Percentiles rank a stretch among this genome's conserved stretches.
phyloP scores from a whole-genome alignment of 53 echinoderm and acorn worm species.

The Mesocentrotus franciscanus region DNA sequence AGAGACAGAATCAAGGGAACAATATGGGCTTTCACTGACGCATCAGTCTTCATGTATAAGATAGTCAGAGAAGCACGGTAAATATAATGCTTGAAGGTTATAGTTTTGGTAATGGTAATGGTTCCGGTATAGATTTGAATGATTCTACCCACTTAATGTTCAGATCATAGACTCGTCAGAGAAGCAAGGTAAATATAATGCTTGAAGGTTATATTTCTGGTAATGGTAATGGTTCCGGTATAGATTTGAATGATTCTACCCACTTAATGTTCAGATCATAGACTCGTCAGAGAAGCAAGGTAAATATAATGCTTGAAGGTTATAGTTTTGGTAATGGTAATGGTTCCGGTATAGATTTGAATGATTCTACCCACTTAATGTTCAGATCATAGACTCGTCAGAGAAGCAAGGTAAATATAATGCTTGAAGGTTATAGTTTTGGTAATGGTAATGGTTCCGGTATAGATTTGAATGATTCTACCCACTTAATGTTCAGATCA shows the following conservation, averaged over 20 bases:
- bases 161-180: slow-evolving; percentile 50
- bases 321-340: not conserved
- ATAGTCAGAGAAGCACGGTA: slow-evolving; percentile 92
- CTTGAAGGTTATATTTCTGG: not conserved
- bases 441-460: too few species aligned
- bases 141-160: too few species aligned
- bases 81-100: not conserved
- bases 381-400: slow-evolving; percentile 38
- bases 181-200: slow-evolving; percentile 83
- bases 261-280: too few species aligned
- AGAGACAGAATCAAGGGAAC: slow-evolving; percentile 85
- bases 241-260: too few species aligned
- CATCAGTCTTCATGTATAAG: slow-evolving; percentile 96
- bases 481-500: too few species aligned
- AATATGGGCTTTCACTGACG: slow-evolving; percentile 92
- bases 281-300: slow-evolving; percentile 92
- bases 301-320: slow-evolving; percentile 34
- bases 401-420: slow-evolving; percentile 84
- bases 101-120: not conserved
- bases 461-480: too few species aligned
- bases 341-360: too few species aligned
- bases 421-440: not conserved
- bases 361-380: too few species aligned
- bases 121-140: too few species aligned
- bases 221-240: too few species aligned